Conservation (phyloP, 2,888 invertebrate species). For the Caenorhabditis sp. region DNA sequence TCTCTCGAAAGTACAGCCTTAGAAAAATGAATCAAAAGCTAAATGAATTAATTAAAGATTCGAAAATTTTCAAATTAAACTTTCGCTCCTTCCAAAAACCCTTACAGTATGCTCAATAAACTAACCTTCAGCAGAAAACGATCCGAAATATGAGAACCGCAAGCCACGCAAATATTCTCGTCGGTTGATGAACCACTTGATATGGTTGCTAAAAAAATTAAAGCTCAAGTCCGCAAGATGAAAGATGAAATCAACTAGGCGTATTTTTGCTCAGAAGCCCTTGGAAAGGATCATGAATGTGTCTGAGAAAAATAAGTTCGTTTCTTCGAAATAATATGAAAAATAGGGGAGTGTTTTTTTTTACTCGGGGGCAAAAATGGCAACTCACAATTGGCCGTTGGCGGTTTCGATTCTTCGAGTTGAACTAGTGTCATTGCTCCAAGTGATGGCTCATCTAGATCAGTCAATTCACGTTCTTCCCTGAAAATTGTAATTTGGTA, state of each 20-base stretch:
- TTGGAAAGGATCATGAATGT: too few species aligned
- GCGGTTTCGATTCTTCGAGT: conserved; percentile 7
- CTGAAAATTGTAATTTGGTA: neutral
- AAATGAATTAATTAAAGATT: too few species aligned
- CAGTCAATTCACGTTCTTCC: conserved; percentile 4
- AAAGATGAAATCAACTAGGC: too few species aligned
- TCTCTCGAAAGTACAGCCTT: too few species aligned
- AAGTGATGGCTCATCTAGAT: conserved; percentile 15
- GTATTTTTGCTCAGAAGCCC: too few species aligned
- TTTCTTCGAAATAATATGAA: too few species aligned
- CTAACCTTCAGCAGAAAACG: conserved; percentile 54
- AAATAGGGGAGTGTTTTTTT: too few species aligned
- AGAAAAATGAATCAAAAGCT: too few species aligned
- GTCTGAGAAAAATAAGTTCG: too few species aligned
- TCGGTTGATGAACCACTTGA: conserved; percentile 5
- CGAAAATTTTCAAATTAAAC: too few species aligned
- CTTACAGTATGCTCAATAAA: neutral
- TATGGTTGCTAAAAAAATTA: conserved; percentile 16
- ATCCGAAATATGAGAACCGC: conserved; percentile 59
- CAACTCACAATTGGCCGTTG: conserved; percentile 6
- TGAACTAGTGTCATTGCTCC: conserved; percentile 9
- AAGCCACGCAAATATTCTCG: conserved; percentile 50
- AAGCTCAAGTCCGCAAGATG: neutral
- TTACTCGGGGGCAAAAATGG: too few species aligned
- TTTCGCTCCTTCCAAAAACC: neutral